A percentile compares a stretch with the other conserved stretches of the same genome.
Evolutionary conservation across 2,888 invertebrate species (phyloP).

Genomic region (Agrypnus murinus): DNA sequence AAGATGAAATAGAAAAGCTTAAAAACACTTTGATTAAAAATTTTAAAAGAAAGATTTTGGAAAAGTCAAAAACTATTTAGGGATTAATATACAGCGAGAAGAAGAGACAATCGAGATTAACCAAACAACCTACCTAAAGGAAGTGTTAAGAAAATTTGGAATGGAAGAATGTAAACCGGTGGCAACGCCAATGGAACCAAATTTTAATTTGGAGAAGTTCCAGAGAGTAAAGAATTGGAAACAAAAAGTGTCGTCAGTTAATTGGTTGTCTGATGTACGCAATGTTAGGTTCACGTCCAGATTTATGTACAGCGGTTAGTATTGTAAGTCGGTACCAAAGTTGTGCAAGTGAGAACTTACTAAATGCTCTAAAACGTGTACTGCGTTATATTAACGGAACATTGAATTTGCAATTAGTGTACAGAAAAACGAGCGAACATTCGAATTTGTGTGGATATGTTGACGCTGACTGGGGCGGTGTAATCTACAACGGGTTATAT

Average conservation of each 20-base stretch:
- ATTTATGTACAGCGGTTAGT: conserved; percentile 44
- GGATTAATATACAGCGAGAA: conserved; percentile 12
- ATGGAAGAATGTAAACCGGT: conserved; percentile 39
- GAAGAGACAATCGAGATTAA: conserved; percentile 11
- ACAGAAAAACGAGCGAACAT: not conserved
- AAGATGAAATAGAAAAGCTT: conserved; percentile 42
- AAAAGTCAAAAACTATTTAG: conserved; percentile 27
- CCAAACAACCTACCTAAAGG: conserved; percentile 35
- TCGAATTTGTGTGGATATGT: not conserved
- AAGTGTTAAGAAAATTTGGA: conserved; percentile 35
- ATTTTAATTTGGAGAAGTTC: conserved; percentile 42
- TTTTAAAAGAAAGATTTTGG: too few relatives aligned
- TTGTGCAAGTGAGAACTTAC: conserved; percentile 46
- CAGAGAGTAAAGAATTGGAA: conserved; percentile 21
- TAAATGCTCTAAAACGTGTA: conserved; percentile 38
- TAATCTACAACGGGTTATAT: conserved; percentile 42
- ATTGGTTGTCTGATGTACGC: conserved; percentile 53
- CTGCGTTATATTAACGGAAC: conserved; percentile 49
- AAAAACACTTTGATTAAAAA: conserved; percentile 43
- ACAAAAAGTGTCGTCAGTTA: conserved; percentile 48
- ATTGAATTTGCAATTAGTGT: not conserved
- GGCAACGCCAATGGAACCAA: conserved; percentile 44
- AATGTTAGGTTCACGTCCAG: conserved; percentile 48
- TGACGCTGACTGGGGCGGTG: conserved; percentile 11
- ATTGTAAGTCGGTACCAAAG: conserved; percentile 48